Evolutionary conservation across 2,113 vertebrate genomes (phyloP).

Genomic region (Lagopus muta): DNA sequence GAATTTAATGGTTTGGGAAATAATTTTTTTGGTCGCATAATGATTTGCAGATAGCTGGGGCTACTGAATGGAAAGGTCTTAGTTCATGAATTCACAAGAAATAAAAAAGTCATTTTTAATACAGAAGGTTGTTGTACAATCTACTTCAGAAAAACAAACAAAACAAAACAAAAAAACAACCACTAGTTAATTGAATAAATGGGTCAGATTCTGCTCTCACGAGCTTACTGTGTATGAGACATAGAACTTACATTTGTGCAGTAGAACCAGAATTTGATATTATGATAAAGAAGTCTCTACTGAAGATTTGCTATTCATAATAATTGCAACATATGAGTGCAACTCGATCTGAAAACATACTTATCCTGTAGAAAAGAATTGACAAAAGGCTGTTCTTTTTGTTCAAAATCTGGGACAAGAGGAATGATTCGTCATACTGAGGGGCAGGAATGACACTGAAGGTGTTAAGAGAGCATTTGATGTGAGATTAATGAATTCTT

Average conservation of each 20-base stretch:
- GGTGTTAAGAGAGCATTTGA: neutral
- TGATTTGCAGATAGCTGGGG: neutral
- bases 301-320: neutral
- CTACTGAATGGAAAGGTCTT: neutral
- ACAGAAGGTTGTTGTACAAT: neutral
- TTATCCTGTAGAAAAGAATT: neutral
- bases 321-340: neutral
- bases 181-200: neutral
- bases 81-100: neutral
- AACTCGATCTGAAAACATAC: neutral
- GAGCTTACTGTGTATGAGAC: neutral
- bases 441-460: rapidly evolving
- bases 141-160: neutral
- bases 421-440: neutral
- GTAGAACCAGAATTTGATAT: neutral
- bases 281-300: neutral
- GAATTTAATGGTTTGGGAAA: neutral
- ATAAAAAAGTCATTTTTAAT: neutral
- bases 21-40: neutral
- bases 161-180: neutral
- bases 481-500: neutral
- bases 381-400: neutral
- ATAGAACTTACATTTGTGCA: neutral
- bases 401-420: neutral
- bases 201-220: neutral